These are phyloP conservation scores for Lysandra bellargus DNA, from an alignment of 2,888 invertebrate genomes.

Conservation along the genomic window DNA sequence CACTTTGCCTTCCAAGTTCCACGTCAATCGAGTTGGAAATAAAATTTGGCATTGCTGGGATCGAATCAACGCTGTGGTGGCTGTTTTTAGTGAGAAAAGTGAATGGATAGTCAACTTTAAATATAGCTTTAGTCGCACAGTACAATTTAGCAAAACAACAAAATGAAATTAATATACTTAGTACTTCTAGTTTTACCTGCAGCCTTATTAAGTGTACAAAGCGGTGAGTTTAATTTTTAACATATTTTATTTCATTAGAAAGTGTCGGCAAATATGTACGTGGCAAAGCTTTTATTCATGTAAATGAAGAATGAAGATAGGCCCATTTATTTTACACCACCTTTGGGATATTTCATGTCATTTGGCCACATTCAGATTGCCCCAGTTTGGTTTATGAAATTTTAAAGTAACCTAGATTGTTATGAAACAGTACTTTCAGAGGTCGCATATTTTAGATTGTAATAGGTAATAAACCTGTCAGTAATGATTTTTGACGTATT, in stretches of 20 bases:
- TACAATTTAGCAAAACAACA: conserved; percentile 51
- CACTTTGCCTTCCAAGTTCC: conserved; percentile 78
- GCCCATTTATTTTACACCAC: neutral
- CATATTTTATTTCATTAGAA: conserved; percentile 45
- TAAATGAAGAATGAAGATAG: neutral
- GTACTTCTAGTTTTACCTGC: conserved; percentile 85
- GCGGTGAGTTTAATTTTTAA: conserved; percentile 81
- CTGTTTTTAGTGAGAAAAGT: conserved; percentile 63
- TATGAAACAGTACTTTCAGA: conserved; percentile 19
- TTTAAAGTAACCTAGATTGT: conserved; percentile 24
- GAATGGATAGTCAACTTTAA: conserved; percentile 65
- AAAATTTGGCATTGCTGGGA: conserved; percentile 54
- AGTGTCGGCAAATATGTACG: conserved; percentile 56
- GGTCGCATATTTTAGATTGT: neutral
- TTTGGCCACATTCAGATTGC: neutral
- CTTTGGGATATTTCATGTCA: neutral
- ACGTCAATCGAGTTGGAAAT: conserved; percentile 81
- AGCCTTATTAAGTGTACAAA: conserved; percentile 84
- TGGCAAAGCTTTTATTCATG: conserved; percentile 58
- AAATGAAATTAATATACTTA: conserved; percentile 86
- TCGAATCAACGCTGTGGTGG: conserved; percentile 55
- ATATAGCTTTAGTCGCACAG: conserved; percentile 52
- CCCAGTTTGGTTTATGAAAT: neutral
- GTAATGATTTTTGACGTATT: neutral
- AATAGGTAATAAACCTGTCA: neutral